phyloP scores from a whole-genome alignment of 2,888 invertebrate species.

The Galeopsomyia nigrocyanea region DNA sequence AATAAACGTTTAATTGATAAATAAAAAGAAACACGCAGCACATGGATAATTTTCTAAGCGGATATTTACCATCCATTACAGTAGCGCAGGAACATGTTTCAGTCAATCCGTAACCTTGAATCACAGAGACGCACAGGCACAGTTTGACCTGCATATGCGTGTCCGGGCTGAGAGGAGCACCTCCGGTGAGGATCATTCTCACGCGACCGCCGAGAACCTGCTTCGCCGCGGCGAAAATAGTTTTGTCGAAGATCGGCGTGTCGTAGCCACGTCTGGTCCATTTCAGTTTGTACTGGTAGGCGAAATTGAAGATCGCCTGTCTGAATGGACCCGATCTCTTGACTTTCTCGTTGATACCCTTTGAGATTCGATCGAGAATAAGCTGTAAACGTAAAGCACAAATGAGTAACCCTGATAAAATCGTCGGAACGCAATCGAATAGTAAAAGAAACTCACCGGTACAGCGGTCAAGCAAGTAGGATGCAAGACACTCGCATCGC shows the following conservation, averaged over 20 bases:
- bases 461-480: conserved; percentile 98
- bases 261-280: conserved; percentile 88
- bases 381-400: conserved; percentile 72
- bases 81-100: conserved; percentile 96
- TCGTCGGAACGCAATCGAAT: neutral
- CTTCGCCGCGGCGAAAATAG: conserved; percentile 72
- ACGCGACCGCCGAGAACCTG: conserved; percentile 90
- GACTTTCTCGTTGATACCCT: conserved; percentile 96
- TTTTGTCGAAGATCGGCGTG: conserved; percentile 82
- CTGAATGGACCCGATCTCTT: conserved; percentile 83
- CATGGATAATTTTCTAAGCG: neutral
- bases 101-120: conserved; percentile 96
- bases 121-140: conserved; percentile 90
- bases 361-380: conserved; percentile 97
- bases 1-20: conserved; percentile 20
- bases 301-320: conserved; percentile 91
- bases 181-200: conserved; percentile 90
- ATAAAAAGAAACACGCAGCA: conserved; percentile 1
- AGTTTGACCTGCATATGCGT: conserved; percentile 94
- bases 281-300: conserved; percentile 91
- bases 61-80: conserved; percentile 80
- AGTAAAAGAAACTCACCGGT: conserved; percentile 77
- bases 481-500: conserved; percentile 90
- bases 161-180: conserved; percentile 95
- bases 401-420: neutral